Evolutionary conservation across 30 jellyfish, hydroid and myxozoan genomes (phyloP), one percentile per base, ranked within the genome.

Genomic region (Chironex yamaguchii): DNA sequence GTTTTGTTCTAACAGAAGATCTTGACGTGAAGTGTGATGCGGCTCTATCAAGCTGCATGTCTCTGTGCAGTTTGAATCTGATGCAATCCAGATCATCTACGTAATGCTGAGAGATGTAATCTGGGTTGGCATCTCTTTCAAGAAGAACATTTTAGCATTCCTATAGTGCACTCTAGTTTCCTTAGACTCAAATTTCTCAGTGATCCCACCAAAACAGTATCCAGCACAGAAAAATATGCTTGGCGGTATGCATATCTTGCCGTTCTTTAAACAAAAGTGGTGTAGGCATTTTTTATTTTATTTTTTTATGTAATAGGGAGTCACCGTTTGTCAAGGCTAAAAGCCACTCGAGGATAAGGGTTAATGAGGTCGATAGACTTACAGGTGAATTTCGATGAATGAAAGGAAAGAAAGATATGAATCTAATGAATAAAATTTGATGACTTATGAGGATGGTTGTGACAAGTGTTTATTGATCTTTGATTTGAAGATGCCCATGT

Each of bases 41-140:
- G 26, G 71, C 71, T 54, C 22, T 54, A 32, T 54, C 71, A 28
- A 54, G 71, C 31, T n/a, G 71, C 71, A 54, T 50, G 62, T 75
- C 88, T 75, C 85, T 71, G 73, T 71, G 85, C 20, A 71, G 85
- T 42, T 71, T 69, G 21, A 65, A 71, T 42, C 87, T 24, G 87
- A 75, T 29, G 1, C 77, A 72, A 72, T 72, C 86, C 75, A 72
- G 86, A 72, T 72, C 86, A 72, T 72, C 86, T 49, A 72, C 77
- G 24, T 72, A 72, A 72, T 72, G 86, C 86, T 72, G 36, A 72
- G 86, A 72, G 50, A 72, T 35, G 76, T 69, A 69, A 69, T 69
- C 83, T 69, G 83, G 83, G 83, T 69, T 69, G 12, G 36, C 36
- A 32, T 69, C 36, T 69, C 36, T 34, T 29, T 69, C 74, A 69